Percentiles rank a stretch among this genome's conserved stretches.
Evolutionary conservation across 2,888 invertebrate genomes (phyloP).

Genomic region (Serrognathus titanus): DNA sequence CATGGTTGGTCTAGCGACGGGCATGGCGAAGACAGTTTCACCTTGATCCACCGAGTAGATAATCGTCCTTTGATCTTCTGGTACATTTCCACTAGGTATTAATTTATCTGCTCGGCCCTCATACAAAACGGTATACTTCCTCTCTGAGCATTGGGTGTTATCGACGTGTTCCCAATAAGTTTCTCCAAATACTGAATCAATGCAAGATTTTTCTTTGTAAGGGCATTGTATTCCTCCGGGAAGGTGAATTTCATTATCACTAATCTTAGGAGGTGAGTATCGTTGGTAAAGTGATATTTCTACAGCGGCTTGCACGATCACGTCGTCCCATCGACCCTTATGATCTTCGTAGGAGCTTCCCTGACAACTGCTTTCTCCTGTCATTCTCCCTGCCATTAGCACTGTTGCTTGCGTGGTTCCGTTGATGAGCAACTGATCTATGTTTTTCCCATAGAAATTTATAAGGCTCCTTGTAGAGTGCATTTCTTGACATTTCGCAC

Average conservation of each 20-base stretch:
- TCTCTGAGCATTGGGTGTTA: not conserved
- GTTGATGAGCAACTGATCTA: conserved; percentile 2
- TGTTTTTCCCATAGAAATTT: conserved; percentile 5
- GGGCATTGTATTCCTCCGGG: conserved; percentile 7
- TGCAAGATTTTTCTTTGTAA: conserved; percentile 4
- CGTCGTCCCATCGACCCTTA: conserved; percentile 3
- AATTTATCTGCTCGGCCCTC: conserved; percentile 2
- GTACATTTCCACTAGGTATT: not conserved
- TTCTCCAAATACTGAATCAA: conserved; percentile 7
- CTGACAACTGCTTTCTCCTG: not conserved
- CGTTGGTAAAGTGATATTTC: conserved; percentile 1
- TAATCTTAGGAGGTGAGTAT: not conserved
- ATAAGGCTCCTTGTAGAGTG: not conserved
- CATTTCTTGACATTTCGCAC: conserved; percentile 1
- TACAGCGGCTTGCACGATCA: conserved; percentile 2
- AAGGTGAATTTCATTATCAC: conserved; percentile 5
- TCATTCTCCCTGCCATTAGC: conserved; percentile 4
- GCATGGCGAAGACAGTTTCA: conserved; percentile 3
- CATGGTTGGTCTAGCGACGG: not conserved
- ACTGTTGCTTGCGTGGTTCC: conserved; percentile 3
- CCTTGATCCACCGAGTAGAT: not conserved
- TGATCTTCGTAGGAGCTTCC: conserved; percentile 5
- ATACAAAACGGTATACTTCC: not conserved
- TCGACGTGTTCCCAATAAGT: conserved; percentile 2
- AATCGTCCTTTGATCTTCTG: not conserved